Evolutionary conservation across 53 echinoderm and acorn worm genomes (phyloP), one percentile per base, ranked within the genome.

Genomic region (Echinarachnius parma): DNA sequence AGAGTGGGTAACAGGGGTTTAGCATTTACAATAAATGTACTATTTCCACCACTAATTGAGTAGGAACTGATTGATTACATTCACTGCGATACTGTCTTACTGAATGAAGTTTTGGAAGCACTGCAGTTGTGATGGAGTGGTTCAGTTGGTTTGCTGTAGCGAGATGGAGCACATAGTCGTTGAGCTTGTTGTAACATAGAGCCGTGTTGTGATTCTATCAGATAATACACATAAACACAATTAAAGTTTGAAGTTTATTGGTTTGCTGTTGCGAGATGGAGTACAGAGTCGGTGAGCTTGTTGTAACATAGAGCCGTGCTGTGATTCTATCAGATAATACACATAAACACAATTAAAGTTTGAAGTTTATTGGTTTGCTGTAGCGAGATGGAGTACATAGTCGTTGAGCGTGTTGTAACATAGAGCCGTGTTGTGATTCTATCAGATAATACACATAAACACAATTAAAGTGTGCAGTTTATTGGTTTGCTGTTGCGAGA

Each of bases 111-210:
- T 72, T 72, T 42, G 74, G 74, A 72, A 92, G 75, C 30, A 79
- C 84, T 67, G 77, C 74, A 3, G 65, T 74, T 44, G 84, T 81
- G n/a, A 87, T 63, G 39, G 83, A 62, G 3, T 64, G 45, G 28
- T 89, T 86, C 19, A 77, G 72, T 22, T 78, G 87, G 42, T 95
- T 95, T 69, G 89, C 78, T 39, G 83, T 54, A 30, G 87, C 42
- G 29, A 95, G 56, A 34, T 90, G 78, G 18, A 95, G 75, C 0
- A 95, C 78, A 46, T 95, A 95, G 44, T 87, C 87, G 53, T 95
- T 95, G 22, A 86, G 75, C 20, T 75, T 80, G 54, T 90, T 90
- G 67, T 95, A 91, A 48, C 90, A 95, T n/a, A 71, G 54, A 8
- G 81, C 83, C 60, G 89, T 89, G 56, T 81, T 83, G 45, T 68